phyloP scores from a whole-genome alignment of 2,797 vertebrate genomes.

The Vireo griseus region DNA sequence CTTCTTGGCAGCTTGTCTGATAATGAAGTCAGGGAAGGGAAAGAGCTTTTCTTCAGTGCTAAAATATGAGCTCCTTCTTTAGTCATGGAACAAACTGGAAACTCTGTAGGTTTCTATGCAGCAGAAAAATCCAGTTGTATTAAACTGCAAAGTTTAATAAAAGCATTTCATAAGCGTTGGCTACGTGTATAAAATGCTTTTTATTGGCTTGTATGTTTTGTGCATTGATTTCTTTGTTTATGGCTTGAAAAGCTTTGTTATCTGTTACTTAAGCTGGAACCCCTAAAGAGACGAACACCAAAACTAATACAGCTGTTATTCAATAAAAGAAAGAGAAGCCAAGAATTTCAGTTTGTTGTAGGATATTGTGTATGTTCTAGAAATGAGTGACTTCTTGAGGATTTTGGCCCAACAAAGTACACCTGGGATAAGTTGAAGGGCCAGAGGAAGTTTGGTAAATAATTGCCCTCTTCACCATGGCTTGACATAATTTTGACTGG shows the following conservation, averaged over 20 bases:
- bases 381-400: not conserved
- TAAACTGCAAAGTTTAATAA: not conserved
- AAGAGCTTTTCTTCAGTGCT: not conserved
- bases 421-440: not conserved
- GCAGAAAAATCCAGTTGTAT: not conserved
- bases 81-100: not conserved
- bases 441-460: not conserved
- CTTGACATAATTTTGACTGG: not conserved
- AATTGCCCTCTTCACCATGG: not conserved
- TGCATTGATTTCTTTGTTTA: not conserved
- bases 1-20: conserved; percentile 49
- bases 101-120: not conserved
- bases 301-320: not conserved
- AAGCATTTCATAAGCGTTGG: not conserved
- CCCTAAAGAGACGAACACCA: not conserved
- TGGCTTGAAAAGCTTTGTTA: not conserved
- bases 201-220: not conserved
- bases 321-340: not conserved
- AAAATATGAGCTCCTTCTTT: not conserved
- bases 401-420: not conserved
- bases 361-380: not conserved
- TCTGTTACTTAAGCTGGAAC: not conserved
- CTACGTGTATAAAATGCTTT: not conserved
- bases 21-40: conserved; percentile 22
- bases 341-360: not conserved